phyloP scores from a whole-genome alignment of 2,797 vertebrate species.

The Phoebastria nigripes region DNA sequence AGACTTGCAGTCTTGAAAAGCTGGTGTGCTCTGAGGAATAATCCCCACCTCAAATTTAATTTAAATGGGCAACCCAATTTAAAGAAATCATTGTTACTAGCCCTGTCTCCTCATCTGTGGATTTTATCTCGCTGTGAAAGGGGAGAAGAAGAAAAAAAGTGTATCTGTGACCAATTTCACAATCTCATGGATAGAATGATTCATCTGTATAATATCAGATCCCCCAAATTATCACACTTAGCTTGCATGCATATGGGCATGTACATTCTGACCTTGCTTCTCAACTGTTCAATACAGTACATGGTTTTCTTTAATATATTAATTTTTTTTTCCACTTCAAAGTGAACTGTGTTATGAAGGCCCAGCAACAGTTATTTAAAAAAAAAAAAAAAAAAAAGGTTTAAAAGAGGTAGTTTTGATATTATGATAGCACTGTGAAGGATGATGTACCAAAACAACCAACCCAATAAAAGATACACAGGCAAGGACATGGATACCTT shows the following conservation, averaged over 20 bases:
- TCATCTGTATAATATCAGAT: slow-evolving; percentile 16
- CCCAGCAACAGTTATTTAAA: background rate
- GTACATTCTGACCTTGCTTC: background rate
- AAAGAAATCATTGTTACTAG: background rate
- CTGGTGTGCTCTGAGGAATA: background rate
- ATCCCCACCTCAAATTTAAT: background rate
- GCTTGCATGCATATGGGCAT: background rate
- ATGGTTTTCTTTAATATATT: background rate
- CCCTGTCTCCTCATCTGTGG: background rate
- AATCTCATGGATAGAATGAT: background rate
- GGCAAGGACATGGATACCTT: background rate
- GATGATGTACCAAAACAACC: background rate
- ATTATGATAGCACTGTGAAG: background rate
- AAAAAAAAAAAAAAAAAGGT: background rate
- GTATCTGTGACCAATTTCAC: background rate
- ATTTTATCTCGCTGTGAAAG: background rate
- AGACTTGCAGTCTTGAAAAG: background rate
- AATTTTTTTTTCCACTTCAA: background rate
- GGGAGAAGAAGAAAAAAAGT: background rate
- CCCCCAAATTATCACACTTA: background rate
- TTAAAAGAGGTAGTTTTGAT: background rate
- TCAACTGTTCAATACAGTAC: background rate
- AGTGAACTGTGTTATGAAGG: background rate
- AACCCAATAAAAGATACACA: background rate
- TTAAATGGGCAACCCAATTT: background rate